phyloP scores from a whole-genome alignment of 2,797 vertebrate species.

The Denticeps clupeoides region DNA sequence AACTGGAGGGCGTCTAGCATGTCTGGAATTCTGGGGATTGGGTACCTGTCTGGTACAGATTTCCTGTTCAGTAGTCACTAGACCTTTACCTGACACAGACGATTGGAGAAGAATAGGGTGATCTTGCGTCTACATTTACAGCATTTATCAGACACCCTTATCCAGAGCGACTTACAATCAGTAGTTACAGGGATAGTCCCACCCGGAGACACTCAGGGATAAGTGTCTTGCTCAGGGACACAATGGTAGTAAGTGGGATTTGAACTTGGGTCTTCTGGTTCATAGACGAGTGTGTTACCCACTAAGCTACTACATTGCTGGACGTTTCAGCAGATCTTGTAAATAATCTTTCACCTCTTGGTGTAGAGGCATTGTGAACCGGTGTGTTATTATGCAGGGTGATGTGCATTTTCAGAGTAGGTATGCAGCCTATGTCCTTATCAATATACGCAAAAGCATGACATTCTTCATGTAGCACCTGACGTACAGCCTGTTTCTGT shows the following conservation, averaged over 20 bases:
- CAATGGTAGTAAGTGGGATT: no score
- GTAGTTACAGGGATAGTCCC: no score
- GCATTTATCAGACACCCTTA: no score
- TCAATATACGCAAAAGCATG: constrained; percentile 6
- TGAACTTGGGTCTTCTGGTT: no score
- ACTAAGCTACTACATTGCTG: no score
- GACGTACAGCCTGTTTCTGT: background rate
- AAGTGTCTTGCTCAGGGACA: no score
- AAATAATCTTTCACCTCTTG: constrained; percentile 12
- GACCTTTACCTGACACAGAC: constrained; percentile 1
- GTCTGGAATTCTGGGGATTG: constrained; percentile 8
- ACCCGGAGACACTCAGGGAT: no score
- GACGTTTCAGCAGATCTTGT: constrained; percentile 7
- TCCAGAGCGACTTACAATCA: no score
- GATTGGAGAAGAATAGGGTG: constrained; percentile 8
- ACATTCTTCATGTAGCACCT: constrained; percentile 6
- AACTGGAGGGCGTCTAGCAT: constrained; percentile 10
- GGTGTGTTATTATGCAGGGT: constrained; percentile 6
- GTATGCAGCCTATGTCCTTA: constrained; percentile 6
- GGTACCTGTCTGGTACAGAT: constrained; percentile 8
- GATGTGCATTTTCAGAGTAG: constrained; percentile 6
- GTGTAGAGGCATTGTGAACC: constrained; percentile 5
- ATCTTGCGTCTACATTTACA: no score
- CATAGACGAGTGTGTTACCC: no score
- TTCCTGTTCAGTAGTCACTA: constrained; percentile 6